Base-by-base conservation (phyloP, 2,113 vertebrate species). In the Balaenoptera acutorostrata region DNA sequence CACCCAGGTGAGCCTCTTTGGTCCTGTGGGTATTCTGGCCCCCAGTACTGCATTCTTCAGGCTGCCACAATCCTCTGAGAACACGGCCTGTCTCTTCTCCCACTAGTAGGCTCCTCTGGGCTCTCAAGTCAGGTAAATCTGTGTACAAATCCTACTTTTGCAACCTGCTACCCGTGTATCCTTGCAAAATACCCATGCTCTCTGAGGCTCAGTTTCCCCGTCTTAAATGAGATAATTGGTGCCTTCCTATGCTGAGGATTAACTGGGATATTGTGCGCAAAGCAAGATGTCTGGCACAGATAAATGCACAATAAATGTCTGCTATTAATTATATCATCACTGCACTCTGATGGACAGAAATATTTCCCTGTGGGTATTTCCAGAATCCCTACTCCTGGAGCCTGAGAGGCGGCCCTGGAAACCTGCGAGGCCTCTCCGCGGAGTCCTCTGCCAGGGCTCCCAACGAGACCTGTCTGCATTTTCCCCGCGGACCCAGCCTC, bases 311-410 rank as follows among this genome's bases (percentile, higher is more conserved):
- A 66, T 78, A 69, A 46, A 68, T 46, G 44, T 33, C 63, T 59
- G 39, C 83, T 93, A 39, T 90, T 74, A 92, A 69, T 95, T 80
- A 68, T 41, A 88, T 61, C 78, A 80, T 55, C 61, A 13, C 33
- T n/a, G 78, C 33, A 59, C 74, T 80, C 36, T 39, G 82, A 71
- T 0, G 2, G 39, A 68, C 44, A 93, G 49, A 96, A 72, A 82
- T 18, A 36, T 33, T 64, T 95, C 41, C 92, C 36, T 3, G 8
- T 41, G 17, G 57, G 3, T 20, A 57, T 44, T 78, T 80, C 66
- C 41, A 63, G 61, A 94, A 68, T 18, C 25, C 41, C 21, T 31
- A 18, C 36, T 88, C 44, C 33, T 52, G n/a, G 4, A 93, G 41
- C 6, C n/a, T 36, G 15, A 81, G 61, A 63, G 27, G 72, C 11